Conservation (phyloP, 2,113 vertebrate species). For the Hiodon alosoides region DNA sequence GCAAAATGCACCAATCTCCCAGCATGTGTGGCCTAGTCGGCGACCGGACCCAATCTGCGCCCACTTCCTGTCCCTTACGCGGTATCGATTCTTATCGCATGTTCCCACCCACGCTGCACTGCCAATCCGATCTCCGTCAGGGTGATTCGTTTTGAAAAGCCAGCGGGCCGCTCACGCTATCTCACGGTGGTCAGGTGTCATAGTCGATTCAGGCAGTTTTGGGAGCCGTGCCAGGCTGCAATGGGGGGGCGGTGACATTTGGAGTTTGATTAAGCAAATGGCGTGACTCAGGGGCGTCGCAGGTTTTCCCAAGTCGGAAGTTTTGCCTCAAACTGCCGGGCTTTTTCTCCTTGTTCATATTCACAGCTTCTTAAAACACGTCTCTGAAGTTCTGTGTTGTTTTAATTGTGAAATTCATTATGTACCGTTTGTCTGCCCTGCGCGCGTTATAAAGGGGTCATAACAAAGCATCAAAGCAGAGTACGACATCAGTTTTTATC, state of each 20-base stretch:
- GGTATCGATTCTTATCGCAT: conserved; percentile 6
- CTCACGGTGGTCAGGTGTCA: conserved; percentile 7
- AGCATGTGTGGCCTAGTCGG: background rate
- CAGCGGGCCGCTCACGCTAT: conserved; percentile 20
- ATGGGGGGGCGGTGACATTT: conserved; percentile 37
- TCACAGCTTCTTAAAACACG: no score
- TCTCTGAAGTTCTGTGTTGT: no score
- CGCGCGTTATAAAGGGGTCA: no score
- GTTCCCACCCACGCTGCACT: background rate
- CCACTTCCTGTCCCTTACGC: background rate
- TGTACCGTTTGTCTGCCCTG: no score
- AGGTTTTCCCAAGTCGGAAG: conserved; percentile 11
- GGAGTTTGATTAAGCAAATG: conserved; percentile 41
- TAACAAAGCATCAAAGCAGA: no score
- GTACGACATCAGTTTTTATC: no score
- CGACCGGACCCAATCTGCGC: background rate
- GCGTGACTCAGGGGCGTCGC: conserved; percentile 6
- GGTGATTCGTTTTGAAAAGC: conserved; percentile 2
- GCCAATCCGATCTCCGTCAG: conserved; percentile 10
- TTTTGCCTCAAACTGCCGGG: no score
- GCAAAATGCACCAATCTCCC: conserved; percentile 11
- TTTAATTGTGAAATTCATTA: no score
- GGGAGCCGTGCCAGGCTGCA: conserved; percentile 13
- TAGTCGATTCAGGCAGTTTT: conserved; percentile 28
- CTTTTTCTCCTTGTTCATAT: no score